A percentile compares a stretch with the other conserved stretches of the same genome.
phyloP scores from a whole-genome alignment of 2,797 vertebrate genomes.

The Remorina albescens region DNA sequence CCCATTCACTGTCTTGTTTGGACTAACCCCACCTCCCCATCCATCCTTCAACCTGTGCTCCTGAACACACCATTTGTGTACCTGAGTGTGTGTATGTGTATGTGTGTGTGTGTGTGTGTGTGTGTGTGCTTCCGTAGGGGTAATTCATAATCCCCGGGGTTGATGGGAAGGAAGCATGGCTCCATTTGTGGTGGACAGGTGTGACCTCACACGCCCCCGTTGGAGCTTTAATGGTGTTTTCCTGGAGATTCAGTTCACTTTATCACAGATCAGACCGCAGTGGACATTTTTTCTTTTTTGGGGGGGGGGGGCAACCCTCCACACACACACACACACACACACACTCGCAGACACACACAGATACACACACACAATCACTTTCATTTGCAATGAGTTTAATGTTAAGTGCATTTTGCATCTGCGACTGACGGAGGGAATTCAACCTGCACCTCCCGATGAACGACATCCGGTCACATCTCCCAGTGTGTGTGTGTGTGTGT shows the following conservation, averaged over 20 bases:
- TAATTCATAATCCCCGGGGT: slow-evolving; percentile 55
- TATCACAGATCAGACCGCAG: slow-evolving; percentile 31
- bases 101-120: slow-evolving; percentile 19
- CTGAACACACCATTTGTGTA: slow-evolving; percentile 16
- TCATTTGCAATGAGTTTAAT: not conserved
- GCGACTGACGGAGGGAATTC: too few species aligned
- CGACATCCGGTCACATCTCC: not conserved
- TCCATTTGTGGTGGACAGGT: slow-evolving; percentile 65
- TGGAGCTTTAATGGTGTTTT: slow-evolving; percentile 42
- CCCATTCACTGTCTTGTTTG: slow-evolving; percentile 63
- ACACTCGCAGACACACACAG: not conserved
- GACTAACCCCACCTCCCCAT: slow-evolving; percentile 27
- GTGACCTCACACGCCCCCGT: slow-evolving; percentile 52
- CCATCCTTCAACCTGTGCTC: slow-evolving; percentile 44
- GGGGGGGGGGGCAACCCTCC: too few species aligned
- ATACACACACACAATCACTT: not conserved
- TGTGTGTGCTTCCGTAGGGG: slow-evolving; percentile 29
- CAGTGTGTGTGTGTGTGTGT: not conserved
- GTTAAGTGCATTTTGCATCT: too few species aligned
- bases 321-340: not conserved
- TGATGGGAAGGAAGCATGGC: slow-evolving; percentile 47
- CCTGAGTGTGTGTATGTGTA: slow-evolving; percentile 17
- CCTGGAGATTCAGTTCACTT: slow-evolving; percentile 43
- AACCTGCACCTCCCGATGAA: not conserved
- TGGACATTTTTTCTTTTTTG: too few species aligned